A percentile compares a stretch with the other conserved stretches of the same genome.
Evolutionary conservation across 1,140 invertebrate species (phyloP).

Genomic region (Littorina saxatilis): DNA sequence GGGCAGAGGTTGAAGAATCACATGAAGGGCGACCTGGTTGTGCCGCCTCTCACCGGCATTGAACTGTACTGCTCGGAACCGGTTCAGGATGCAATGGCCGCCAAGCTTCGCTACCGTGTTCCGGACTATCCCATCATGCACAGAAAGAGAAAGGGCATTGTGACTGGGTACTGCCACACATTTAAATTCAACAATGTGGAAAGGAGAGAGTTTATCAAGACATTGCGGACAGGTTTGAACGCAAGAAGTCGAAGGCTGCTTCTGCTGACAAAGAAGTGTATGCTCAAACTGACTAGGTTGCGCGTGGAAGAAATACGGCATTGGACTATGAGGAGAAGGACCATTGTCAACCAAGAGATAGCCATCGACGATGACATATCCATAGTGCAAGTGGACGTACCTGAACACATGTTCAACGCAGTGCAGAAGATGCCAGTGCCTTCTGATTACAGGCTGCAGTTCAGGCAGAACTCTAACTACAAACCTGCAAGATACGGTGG

Average conservation of each 20-base stretch:
- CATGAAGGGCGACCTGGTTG: slow-evolving; percentile 52
- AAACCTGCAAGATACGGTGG: too few relatives aligned
- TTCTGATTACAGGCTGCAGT: too few relatives aligned
- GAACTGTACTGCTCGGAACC: slow-evolving; percentile 53
- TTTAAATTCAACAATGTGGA: slow-evolving; percentile 60
- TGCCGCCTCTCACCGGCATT: slow-evolving; percentile 51
- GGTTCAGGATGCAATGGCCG: slow-evolving; percentile 53
- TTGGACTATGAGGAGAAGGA: slow-evolving; percentile 48
- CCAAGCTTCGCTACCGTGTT: slow-evolving; percentile 54
- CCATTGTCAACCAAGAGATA: slow-evolving; percentile 34
- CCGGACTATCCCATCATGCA: slow-evolving; percentile 57
- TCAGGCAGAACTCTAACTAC: neutral
- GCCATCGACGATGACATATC: slow-evolving; percentile 50
- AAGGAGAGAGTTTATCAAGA: slow-evolving; percentile 52
- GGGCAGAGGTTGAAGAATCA: slow-evolving; percentile 62
- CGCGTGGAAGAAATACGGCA: slow-evolving; percentile 51
- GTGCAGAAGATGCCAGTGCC: slow-evolving; percentile 21
- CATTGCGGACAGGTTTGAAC: slow-evolving; percentile 57
- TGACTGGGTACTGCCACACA: slow-evolving; percentile 47
- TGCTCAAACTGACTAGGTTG: slow-evolving; percentile 51
- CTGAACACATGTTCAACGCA: slow-evolving; percentile 32
- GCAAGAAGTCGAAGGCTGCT: slow-evolving; percentile 50
- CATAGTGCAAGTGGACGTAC: slow-evolving; percentile 48
- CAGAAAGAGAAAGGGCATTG: slow-evolving; percentile 52
- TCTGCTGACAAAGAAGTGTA: slow-evolving; percentile 46